Evolutionary conservation across 2,888 invertebrate genomes (phyloP), one percentile per base, ranked within the genome.

Genomic region (Heliconius ethilla): DNA sequence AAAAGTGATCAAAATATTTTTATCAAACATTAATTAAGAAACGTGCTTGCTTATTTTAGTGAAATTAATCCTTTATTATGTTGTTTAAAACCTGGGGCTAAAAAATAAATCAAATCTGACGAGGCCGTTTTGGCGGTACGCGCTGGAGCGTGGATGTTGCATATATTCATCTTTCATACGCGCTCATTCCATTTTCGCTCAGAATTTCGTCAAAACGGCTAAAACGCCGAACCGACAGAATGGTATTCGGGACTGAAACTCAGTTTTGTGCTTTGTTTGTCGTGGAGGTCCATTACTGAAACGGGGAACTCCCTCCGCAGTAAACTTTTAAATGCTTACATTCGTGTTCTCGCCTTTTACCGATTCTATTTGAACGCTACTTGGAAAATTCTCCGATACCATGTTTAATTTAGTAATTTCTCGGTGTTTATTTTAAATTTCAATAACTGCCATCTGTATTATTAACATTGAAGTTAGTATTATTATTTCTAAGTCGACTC

Each of bases 261-360:
- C 82, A 83, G 90, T 33, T 33, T 33, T 82, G 86, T 87, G 80
- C 87, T 89, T 91, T 92, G 91, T 92, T 92, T 92, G 91, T 89
- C 87, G 88, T 51, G 51, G 51, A 51, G 51, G 51, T 51, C 91
- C 91, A 89, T 89, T 89, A 89, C 88, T 85, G 83, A 83, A 87
- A 87, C 88, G 86, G 87, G 84, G 86, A 90, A 89, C 90, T 88
- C 88, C 78, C 84, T 86, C 84, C 85, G 84, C 89, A 88, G 89
- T 86, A 91, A 93, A 93, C 91, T 93, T 93, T 93, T 92, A 92
- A 93, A 93, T 93, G 92, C 92, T 93, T 93, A 92, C 91, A 92
- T 92, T 93, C 89, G 89, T 90, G 92, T 92, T 89, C 91, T 90
- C 90, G 92, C 92, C 92, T 92, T 93, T 93, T 92, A 91, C 92